Conservation (phyloP, 2,888 invertebrate genomes). For the Limnephilus auricula region DNA sequence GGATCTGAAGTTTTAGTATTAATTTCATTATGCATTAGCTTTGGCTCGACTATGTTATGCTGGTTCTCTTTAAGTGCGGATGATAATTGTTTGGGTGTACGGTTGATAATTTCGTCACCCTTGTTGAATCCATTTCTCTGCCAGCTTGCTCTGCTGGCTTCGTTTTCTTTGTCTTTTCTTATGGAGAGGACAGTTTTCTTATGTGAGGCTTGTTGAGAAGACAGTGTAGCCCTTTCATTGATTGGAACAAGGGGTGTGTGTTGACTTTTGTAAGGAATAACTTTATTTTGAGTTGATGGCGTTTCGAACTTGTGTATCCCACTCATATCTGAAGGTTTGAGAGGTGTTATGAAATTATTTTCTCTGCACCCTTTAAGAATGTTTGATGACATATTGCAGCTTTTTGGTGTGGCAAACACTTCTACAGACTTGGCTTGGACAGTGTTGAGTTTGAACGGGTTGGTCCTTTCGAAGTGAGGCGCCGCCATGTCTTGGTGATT, state of each 20-base stretch:
- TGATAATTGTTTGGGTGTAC: conserved; percentile 34
- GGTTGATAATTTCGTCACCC: conserved; percentile 7
- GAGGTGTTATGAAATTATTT: conserved; percentile 50
- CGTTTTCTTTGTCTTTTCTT: conserved; percentile 51
- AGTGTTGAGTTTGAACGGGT: conserved; percentile 35
- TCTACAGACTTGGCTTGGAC: conserved; percentile 9
- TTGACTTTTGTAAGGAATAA: conserved; percentile 28
- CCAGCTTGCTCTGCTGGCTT: neutral
- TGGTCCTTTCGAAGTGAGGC: neutral
- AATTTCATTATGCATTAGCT: neutral
- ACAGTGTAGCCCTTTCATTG: conserved; percentile 48
- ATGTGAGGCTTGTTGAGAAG: conserved; percentile 10
- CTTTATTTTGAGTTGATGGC: conserved; percentile 51
- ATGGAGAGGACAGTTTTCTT: conserved; percentile 6
- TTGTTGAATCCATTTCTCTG: conserved; percentile 35
- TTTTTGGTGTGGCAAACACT: conserved; percentile 60
- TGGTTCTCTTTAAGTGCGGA: conserved; percentile 34
- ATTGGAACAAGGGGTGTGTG: conserved; percentile 59
- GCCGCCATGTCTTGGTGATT: neutral
- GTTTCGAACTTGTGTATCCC: conserved; percentile 50
- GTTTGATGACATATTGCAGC: conserved; percentile 57
- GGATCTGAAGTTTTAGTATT: conserved; percentile 8
- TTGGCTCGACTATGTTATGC: neutral
- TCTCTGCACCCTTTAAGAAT: conserved; percentile 60
- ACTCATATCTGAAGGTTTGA: conserved; percentile 43